A percentile compares a stretch with the other conserved stretches of the same genome.
phyloP scores from a whole-genome alignment of 2,797 vertebrate genomes.

The Enteromius anoplus region DNA sequence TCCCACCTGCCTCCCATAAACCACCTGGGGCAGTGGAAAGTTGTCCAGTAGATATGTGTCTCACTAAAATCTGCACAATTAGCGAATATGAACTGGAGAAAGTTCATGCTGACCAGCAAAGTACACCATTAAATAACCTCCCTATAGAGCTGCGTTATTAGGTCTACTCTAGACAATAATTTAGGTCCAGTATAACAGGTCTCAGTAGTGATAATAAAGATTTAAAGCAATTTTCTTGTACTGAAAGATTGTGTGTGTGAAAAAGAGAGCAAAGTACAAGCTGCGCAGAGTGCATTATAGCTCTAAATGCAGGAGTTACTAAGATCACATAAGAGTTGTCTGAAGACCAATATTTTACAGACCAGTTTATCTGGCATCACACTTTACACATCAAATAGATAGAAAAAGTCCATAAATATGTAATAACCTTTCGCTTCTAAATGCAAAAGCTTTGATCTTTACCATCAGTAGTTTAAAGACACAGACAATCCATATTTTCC shows the following conservation, averaged over 20 bases:
- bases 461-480: slow-evolving; percentile 23
- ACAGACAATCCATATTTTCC: slow-evolving; percentile 24
- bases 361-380: not conserved
- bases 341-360: slow-evolving; percentile 12
- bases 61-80: slow-evolving; percentile 5
- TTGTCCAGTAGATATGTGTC: slow-evolving; percentile 38
- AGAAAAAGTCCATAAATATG: not conserved
- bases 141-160: slow-evolving; percentile 11
- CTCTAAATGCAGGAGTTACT: slow-evolving; percentile 20
- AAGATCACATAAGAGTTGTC: slow-evolving; percentile 9
- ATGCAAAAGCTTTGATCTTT: slow-evolving; percentile 4
- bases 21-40: slow-evolving; percentile 40
- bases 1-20: slow-evolving; percentile 50
- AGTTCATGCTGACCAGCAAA: slow-evolving; percentile 23
- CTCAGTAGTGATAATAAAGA: slow-evolving; percentile 2
- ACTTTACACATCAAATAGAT: slow-evolving; percentile 5
- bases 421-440: not conserved
- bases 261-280: not conserved
- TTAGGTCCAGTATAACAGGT: not conserved
- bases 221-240: not conserved
- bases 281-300: not conserved
- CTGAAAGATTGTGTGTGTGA: not conserved
- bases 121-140: slow-evolving; percentile 2
- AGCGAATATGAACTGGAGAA: slow-evolving; percentile 15
- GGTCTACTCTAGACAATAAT: slow-evolving; percentile 10